These are phyloP conservation scores for Clivina fossor DNA, from an alignment of 2,888 invertebrate species.

Conservation along the genomic window DNA sequence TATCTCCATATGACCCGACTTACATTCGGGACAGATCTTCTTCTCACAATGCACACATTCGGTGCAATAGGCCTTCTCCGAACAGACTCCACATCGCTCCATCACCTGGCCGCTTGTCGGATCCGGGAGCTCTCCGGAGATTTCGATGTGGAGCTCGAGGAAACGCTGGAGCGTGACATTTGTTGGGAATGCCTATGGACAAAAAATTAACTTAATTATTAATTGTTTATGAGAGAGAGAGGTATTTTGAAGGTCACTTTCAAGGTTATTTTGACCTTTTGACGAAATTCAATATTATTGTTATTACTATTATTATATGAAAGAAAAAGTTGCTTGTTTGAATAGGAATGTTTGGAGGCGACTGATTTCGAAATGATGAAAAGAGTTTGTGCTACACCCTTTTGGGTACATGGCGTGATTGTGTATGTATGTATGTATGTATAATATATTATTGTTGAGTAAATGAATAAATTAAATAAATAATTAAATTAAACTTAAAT, in stretches of 20 bases:
- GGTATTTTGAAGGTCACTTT: constrained; percentile 51
- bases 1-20: constrained; percentile 94
- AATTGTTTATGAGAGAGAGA: background rate
- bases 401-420: too few species aligned
- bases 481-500: too few species aligned
- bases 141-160: constrained; percentile 90
- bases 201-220: constrained; percentile 7
- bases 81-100: constrained; percentile 92
- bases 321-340: too few species aligned
- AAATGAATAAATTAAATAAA: too few species aligned
- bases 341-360: too few species aligned
- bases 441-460: too few species aligned
- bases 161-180: constrained; percentile 95
- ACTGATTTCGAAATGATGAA: too few species aligned
- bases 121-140: constrained; percentile 87
- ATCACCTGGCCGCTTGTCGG: constrained; percentile 89
- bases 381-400: too few species aligned
- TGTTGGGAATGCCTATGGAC: constrained; percentile 77
- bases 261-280: too few species aligned
- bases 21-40: constrained; percentile 95
- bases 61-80: constrained; percentile 86
- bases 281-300: too few species aligned
- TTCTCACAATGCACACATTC: constrained; percentile 96
- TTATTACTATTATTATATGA: too few species aligned
- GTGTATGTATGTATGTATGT: too few species aligned